A percentile compares a stretch with the other conserved stretches of the same genome.
Evolutionary conservation across 2,113 vertebrate species (phyloP).

Genomic region (Tetraodon nigroviridis): DNA sequence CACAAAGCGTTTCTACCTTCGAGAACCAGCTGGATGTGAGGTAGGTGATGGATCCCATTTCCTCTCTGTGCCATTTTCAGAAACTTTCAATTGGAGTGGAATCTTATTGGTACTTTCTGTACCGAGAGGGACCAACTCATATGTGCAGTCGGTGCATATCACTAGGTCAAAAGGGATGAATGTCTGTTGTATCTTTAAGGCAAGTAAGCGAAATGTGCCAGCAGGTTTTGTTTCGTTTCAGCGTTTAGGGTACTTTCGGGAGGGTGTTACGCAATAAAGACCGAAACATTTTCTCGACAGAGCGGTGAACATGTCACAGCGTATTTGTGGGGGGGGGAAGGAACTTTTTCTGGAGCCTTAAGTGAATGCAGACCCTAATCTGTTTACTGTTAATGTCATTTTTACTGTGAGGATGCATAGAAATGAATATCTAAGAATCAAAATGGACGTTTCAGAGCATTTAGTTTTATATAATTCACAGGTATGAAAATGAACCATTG

Average conservation of each 20-base stretch:
- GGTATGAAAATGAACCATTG: background rate
- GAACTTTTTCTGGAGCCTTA: conserved; percentile 49
- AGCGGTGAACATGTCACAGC: conserved; percentile 33
- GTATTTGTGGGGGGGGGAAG: conserved; percentile 20
- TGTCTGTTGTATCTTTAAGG: conserved; percentile 37
- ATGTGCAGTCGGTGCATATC: conserved; percentile 55
- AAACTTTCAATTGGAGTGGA: conserved; percentile 58
- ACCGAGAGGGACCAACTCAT: conserved; percentile 67
- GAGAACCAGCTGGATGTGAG: conserved; percentile 35
- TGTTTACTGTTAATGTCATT: conserved; percentile 16
- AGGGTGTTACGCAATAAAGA: conserved; percentile 52
- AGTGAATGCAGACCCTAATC: conserved; percentile 27
- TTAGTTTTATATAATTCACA: conserved; percentile 24
- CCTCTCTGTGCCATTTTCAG: conserved; percentile 68
- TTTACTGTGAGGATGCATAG: conserved; percentile 37
- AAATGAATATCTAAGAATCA: conserved; percentile 1
- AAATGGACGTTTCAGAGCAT: conserved; percentile 10
- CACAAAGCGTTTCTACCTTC: conserved; percentile 29
- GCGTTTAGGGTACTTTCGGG: conserved; percentile 38
- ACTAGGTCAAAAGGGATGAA: conserved; percentile 36
- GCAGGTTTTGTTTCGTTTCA: conserved; percentile 27
- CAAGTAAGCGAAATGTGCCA: conserved; percentile 34
- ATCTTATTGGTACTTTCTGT: conserved; percentile 62
- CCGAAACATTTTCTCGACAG: conserved; percentile 37
- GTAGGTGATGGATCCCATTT: conserved; percentile 44